A percentile compares a stretch with the other conserved stretches of the same genome.
Evolutionary conservation across 1,140 invertebrate species (phyloP).

Genomic region (Bursaphelenchus mucronatus): DNA sequence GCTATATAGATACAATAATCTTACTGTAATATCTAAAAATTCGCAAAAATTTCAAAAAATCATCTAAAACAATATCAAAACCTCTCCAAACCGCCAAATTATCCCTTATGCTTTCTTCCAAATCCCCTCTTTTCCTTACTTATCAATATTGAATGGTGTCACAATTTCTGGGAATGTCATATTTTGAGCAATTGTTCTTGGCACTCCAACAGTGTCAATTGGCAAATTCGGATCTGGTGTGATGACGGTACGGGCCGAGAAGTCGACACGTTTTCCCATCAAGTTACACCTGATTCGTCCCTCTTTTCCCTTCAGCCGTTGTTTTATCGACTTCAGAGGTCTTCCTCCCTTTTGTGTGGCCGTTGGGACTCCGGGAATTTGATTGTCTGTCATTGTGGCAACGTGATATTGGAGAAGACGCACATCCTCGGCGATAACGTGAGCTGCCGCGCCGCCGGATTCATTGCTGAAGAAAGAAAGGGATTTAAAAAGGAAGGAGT

Average conservation of each 20-base stretch:
- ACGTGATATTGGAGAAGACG: slow-evolving; percentile 98
- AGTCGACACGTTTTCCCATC: slow-evolving; percentile 99
- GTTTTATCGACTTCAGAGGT: slow-evolving; percentile 93
- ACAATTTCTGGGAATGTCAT: slow-evolving; percentile 98
- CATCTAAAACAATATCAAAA: slow-evolving; percentile 11
- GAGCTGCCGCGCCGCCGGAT: slow-evolving; percentile 86
- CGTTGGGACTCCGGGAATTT: slow-evolving; percentile 91
- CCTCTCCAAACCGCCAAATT: too few species aligned
- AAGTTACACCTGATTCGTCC: slow-evolving; percentile 95
- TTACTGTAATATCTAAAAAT: too few species aligned
- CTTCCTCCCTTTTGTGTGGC: slow-evolving; percentile 98
- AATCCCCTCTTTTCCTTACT: slow-evolving; percentile 61
- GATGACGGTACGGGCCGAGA: slow-evolving; percentile 97
- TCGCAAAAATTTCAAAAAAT: slow-evolving; percentile 1
- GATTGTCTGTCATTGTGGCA: slow-evolving; percentile 94
- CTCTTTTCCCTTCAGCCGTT: slow-evolving; percentile 77
- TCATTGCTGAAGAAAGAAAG: slow-evolving; percentile 76
- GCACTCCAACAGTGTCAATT: slow-evolving; percentile 97
- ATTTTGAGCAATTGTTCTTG: slow-evolving; percentile 95
- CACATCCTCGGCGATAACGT: slow-evolving; percentile 91
- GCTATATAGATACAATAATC: too few species aligned
- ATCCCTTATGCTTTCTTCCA: too few species aligned
- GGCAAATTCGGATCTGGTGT: slow-evolving; percentile 97
- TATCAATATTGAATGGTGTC: slow-evolving; percentile 97
- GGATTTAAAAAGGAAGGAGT: slow-evolving; percentile 21